Conservation (phyloP, 2,888 invertebrate genomes). For the Ypsolopha scabrella region DNA sequence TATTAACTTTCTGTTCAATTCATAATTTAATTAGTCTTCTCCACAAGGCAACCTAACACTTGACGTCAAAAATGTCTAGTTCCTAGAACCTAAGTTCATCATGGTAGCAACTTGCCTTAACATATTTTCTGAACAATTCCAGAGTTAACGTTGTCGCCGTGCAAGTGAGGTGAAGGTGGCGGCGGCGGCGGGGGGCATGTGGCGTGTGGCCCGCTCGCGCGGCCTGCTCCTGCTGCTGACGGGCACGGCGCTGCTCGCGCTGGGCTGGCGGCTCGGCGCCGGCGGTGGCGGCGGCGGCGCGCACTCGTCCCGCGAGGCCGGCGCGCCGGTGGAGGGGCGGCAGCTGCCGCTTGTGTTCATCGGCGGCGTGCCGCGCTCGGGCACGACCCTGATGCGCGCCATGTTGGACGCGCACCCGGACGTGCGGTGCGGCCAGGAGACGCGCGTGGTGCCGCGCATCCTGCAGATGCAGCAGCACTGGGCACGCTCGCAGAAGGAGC, state of each 20-base stretch:
- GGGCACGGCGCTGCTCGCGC: conserved; percentile 12
- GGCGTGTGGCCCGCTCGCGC: conserved; percentile 13
- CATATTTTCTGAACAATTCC: too few relatives aligned
- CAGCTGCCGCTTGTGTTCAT: conserved; percentile 96
- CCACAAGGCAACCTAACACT: too few relatives aligned
- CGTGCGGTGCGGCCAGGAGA: conserved; percentile 97
- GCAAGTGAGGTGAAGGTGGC: conserved; percentile 22
- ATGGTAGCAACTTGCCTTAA: too few relatives aligned
- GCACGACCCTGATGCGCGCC: conserved; percentile 96
- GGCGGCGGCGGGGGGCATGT: conserved; percentile 19
- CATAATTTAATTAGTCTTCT: too few relatives aligned
- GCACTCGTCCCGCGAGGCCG: conserved; percentile 1
- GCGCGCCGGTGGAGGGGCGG: conserved; percentile 70
- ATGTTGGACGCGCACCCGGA: conserved; percentile 98
- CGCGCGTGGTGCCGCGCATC: conserved; percentile 95
- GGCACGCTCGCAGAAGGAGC: conserved; percentile 94
- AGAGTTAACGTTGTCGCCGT: too few relatives aligned
- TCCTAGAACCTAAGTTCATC: too few relatives aligned
- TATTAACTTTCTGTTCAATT: too few relatives aligned
- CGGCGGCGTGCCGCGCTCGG: conserved; percentile 97
- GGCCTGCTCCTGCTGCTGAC: conserved; percentile 12
- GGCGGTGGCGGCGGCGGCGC: conserved; percentile 10
- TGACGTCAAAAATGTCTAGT: too few relatives aligned
- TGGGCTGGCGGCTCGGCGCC: conserved; percentile 9
- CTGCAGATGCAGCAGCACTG: conserved; percentile 96